phyloP scores from a whole-genome alignment of 1,140 invertebrate species.

The Dreissena rostriformis region DNA sequence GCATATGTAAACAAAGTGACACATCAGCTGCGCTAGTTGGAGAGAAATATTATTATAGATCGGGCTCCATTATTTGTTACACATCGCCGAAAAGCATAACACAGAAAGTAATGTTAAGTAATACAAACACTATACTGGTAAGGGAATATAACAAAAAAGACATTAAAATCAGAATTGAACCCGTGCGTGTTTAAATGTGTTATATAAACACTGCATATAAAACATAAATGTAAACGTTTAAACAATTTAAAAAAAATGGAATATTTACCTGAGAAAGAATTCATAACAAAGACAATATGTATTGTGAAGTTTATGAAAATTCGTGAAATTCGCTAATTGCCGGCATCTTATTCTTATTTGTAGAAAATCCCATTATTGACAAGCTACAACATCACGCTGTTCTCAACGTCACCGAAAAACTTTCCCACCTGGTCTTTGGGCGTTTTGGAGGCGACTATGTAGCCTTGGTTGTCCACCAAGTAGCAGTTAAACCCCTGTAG shows the following conservation, averaged over 20 bases:
- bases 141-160: too few relatives aligned
- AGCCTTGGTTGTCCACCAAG: conserved; percentile 67
- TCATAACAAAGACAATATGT: background rate
- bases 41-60: conserved; percentile 30
- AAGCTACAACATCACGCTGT: conserved; percentile 44
- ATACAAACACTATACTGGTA: background rate
- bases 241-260: background rate
- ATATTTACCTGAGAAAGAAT: background rate
- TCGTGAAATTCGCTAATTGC: background rate
- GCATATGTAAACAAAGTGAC: background rate
- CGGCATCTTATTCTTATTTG: conserved; percentile 17
- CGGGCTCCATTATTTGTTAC: background rate
- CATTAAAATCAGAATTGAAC: too few relatives aligned
- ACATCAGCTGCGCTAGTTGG: background rate
- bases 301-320: background rate
- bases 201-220: background rate
- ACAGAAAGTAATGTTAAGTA: conserved; percentile 31
- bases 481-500: conserved; percentile 64
- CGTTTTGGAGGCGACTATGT: conserved; percentile 61
- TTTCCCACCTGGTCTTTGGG: conserved; percentile 38
- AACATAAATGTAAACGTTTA: background rate
- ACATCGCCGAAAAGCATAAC: conserved; percentile 11
- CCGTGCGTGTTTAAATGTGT: background rate
- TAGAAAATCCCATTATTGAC: conserved; percentile 41
- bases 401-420: conserved; percentile 58